Percentiles rank a stretch among this genome's conserved stretches.
Conservation (phyloP, 2,888 invertebrate genomes). For the Resseliella maxima region DNA sequence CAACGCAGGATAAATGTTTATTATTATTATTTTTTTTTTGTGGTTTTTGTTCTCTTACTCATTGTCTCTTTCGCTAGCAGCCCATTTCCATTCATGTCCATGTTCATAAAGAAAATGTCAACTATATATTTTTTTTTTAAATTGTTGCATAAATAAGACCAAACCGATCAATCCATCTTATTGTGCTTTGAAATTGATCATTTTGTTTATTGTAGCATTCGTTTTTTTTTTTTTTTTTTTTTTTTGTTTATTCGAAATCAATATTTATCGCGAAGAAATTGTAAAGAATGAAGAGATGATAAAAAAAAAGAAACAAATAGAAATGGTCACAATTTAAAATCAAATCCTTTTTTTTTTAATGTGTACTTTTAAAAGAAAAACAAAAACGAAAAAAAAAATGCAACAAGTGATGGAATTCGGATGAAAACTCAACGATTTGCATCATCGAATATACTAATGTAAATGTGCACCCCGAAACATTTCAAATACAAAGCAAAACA, state of each 20-base stretch:
- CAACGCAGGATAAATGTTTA: too few species aligned
- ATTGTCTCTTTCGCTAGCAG: too few species aligned
- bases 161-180: neutral
- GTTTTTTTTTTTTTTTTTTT: neutral
- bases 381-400: neutral
- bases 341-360: neutral
- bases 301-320: neutral
- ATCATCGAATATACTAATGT: slow-evolving; percentile 20
- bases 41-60: too few species aligned
- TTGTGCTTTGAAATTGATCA: slow-evolving; percentile 21
- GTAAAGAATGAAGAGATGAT: neutral
- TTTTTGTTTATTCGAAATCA: slow-evolving; percentile 12
- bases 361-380: neutral
- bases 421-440: too few species aligned
- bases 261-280: neutral
- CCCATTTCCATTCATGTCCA: neutral
- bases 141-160: neutral
- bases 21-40: too few species aligned
- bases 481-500: neutral
- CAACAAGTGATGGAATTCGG: too few species aligned
- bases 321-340: neutral
- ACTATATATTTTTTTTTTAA: too few species aligned
- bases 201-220: neutral
- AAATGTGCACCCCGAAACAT: slow-evolving; percentile 17
- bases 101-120: neutral